Conservation (phyloP, 2,797 vertebrate genomes). For the Acanthurus tractus region DNA sequence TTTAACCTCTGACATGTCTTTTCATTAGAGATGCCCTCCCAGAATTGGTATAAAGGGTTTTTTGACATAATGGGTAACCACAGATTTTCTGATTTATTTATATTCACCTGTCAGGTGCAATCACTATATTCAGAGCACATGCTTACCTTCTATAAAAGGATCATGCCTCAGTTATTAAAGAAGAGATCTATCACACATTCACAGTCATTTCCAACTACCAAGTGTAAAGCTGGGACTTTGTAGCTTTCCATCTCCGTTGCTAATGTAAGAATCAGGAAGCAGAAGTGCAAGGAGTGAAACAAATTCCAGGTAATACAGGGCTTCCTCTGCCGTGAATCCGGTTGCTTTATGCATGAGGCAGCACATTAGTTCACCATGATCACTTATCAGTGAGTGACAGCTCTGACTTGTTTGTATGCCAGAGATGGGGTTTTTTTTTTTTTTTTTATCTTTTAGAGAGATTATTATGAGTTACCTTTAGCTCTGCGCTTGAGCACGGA, state of each 20-base stretch:
- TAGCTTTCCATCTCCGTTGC: slow-evolving; percentile 39
- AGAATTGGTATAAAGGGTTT: slow-evolving; percentile 39
- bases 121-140: slow-evolving; percentile 34
- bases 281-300: slow-evolving; percentile 27
- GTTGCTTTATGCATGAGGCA: slow-evolving; percentile 60
- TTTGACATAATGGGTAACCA: slow-evolving; percentile 42
- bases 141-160: slow-evolving; percentile 37
- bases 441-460: slow-evolving; percentile 63
- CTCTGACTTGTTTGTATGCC: slow-evolving; percentile 70
- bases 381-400: slow-evolving; percentile 79
- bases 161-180: slow-evolving; percentile 39
- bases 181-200: slow-evolving; percentile 31
- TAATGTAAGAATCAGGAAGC: slow-evolving; percentile 36
- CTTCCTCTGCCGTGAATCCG: slow-evolving; percentile 47
- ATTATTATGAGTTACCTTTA: slow-evolving; percentile 83
- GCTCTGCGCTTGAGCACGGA: slow-evolving; percentile 73
- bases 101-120: slow-evolving; percentile 32
- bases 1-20: slow-evolving; percentile 39
- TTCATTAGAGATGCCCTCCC: slow-evolving; percentile 29
- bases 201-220: slow-evolving; percentile 11
- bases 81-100: slow-evolving; percentile 32
- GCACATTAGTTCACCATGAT: slow-evolving; percentile 72
- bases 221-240: slow-evolving; percentile 42
- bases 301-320: slow-evolving; percentile 40
- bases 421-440: slow-evolving; percentile 57